These are phyloP conservation scores for Cirrhinus molitorella DNA, from an alignment of 2,797 vertebrate genomes.

Conservation along the genomic window DNA sequence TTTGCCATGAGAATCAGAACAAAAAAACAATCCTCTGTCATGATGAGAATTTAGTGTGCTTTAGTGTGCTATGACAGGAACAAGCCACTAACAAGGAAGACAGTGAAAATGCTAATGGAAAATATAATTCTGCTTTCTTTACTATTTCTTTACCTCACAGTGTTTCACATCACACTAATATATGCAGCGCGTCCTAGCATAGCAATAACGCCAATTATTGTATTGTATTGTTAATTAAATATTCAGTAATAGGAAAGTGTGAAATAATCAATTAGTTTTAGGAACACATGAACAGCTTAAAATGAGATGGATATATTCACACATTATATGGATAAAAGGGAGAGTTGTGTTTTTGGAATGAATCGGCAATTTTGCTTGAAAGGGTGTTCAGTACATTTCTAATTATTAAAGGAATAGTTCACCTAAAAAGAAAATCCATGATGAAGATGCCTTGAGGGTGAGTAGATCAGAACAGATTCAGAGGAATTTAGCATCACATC, in stretches of 20 bases:
- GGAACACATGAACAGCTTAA: not conserved
- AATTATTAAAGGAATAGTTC: too few relatives aligned
- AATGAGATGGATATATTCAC: not conserved
- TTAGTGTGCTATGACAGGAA: slow-evolving; percentile 53
- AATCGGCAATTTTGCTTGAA: not conserved
- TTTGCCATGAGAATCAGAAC: not conserved
- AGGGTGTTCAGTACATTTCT: too few relatives aligned
- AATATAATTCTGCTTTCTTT: too few relatives aligned
- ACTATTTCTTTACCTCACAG: too few relatives aligned
- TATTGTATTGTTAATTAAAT: too few relatives aligned
- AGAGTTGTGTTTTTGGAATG: not conserved
- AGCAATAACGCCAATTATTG: not conserved
- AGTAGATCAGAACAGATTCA: too few relatives aligned
- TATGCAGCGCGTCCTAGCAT: too few relatives aligned
- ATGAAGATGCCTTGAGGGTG: too few relatives aligned
- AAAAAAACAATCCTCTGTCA: slow-evolving; percentile 21
- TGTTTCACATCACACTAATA: too few relatives aligned
- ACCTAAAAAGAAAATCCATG: too few relatives aligned
- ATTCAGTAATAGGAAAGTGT: not conserved
- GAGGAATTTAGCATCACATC: too few relatives aligned
- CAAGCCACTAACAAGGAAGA: slow-evolving; percentile 49
- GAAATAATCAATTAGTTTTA: not conserved
- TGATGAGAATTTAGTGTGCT: slow-evolving; percentile 9
- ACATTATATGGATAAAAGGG: not conserved
- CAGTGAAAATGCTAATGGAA: slow-evolving; percentile 40